Conservation (phyloP, 2,797 vertebrate species). For the Coluber constrictor region DNA sequence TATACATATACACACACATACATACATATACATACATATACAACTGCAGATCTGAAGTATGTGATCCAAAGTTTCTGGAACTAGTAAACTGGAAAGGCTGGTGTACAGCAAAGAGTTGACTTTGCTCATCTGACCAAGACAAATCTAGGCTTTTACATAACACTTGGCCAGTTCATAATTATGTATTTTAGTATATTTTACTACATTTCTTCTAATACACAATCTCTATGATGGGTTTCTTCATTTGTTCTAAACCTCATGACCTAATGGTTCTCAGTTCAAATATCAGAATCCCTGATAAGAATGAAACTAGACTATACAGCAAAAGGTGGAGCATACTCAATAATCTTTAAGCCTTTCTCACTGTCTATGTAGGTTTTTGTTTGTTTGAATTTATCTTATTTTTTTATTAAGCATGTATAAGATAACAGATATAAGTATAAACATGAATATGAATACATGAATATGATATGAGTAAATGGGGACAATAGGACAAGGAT, state of each 20-base stretch:
- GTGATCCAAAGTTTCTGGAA: neutral
- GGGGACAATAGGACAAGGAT: no score
- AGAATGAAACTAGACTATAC: neutral
- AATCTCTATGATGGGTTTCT: neutral
- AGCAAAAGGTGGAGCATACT: neutral
- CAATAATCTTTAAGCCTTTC: neutral
- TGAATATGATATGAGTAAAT: no score
- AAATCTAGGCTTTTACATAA: neutral
- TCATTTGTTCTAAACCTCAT: neutral
- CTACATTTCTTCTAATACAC: neutral
- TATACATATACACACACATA: no score
- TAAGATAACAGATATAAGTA: no score
- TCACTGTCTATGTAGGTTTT: neutral
- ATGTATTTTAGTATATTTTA: neutral
- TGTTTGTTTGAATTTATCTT: neutral
- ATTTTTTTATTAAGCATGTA: no score
- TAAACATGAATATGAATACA: no score
- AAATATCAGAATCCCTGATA: neutral
- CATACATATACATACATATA: no score
- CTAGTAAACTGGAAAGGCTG: neutral
- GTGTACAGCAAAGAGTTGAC: neutral
- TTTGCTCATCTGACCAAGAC: neutral
- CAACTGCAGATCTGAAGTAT: neutral
- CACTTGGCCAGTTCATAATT: neutral
- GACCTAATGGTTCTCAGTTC: neutral